Conservation (phyloP, 2,113 vertebrate genomes). For the Bambusicola thoracicus region DNA sequence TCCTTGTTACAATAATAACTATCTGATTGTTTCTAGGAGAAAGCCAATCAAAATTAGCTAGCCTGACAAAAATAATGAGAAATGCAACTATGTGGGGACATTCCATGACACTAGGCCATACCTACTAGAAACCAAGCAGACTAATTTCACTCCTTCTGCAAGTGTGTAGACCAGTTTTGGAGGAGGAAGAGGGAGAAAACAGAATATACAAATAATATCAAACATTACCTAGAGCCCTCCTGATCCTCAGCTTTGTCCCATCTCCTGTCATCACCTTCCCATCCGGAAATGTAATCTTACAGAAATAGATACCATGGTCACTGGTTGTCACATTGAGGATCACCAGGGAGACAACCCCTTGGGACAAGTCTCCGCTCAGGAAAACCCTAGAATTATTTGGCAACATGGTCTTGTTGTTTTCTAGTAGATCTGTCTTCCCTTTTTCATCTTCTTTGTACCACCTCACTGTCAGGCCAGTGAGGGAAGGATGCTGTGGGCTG, state of each 20-base stretch:
- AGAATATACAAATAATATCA: background rate
- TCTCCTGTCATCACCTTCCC: conserved; percentile 54
- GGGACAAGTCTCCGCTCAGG: conserved; percentile 57
- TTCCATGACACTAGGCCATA: background rate
- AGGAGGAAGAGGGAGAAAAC: background rate
- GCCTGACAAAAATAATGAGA: background rate
- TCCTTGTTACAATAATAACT: background rate
- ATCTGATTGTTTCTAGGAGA: background rate
- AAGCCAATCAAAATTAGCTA: background rate
- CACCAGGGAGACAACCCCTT: conserved; percentile 65
- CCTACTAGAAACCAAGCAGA: background rate
- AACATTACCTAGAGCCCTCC: conserved; percentile 64
- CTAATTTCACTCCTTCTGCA: background rate
- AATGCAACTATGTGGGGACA: background rate
- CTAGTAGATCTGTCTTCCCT: conserved; percentile 42
- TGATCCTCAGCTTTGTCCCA: conserved; percentile 76
- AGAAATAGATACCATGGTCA: conserved; percentile 74
- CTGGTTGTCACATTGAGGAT: conserved; percentile 69
- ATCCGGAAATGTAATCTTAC: background rate
- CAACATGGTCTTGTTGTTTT: conserved; percentile 47
- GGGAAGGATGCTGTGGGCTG: background rate
- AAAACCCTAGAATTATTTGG: conserved; percentile 61
- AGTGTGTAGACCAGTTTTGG: background rate
- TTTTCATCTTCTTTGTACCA: conserved; percentile 73
- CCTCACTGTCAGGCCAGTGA: conserved; percentile 21